A percentile compares a stretch with the other conserved stretches of the same genome.
phyloP scores from a whole-genome alignment of 2,113 vertebrate genomes.

The Mesitornis unicolor region DNA sequence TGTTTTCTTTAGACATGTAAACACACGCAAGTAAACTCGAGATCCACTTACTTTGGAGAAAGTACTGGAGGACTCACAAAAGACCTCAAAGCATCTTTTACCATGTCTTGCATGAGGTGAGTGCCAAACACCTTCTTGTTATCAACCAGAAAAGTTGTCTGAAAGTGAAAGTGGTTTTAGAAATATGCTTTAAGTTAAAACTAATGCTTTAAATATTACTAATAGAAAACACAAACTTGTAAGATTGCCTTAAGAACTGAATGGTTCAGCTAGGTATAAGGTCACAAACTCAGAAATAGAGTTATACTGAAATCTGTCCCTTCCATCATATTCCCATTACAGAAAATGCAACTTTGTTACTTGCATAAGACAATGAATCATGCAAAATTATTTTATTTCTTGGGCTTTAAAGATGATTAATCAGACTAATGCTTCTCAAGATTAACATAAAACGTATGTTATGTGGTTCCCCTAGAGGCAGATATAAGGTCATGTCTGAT shows the following conservation, averaged over 20 bases:
- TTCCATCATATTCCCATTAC: neutral
- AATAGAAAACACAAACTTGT: neutral
- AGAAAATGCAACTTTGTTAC: neutral
- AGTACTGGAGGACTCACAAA: constrained; percentile 98
- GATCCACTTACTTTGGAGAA: constrained; percentile 89
- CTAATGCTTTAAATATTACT: neutral
- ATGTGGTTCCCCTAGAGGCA: neutral
- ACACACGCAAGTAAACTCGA: neutral
- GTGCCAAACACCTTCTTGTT: constrained; percentile 98
- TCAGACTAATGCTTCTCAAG: neutral
- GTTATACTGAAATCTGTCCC: neutral
- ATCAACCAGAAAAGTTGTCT: constrained; percentile 97
- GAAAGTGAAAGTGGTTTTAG: constrained; percentile 34
- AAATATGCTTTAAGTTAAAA: neutral
- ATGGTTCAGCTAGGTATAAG: neutral
- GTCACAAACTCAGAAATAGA: neutral
- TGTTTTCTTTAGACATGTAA: neutral
- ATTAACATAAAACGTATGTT: neutral
- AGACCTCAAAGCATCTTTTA: constrained; percentile 94
- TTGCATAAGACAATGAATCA: neutral
- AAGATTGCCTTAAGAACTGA: neutral
- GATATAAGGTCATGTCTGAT: neutral
- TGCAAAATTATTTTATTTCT: neutral
- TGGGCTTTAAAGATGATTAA: neutral
- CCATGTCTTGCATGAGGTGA: constrained; percentile 98